These are phyloP conservation scores for Ruditapes philippinarum DNA, from an alignment of 1,140 invertebrate species.

Conservation along the genomic window DNA sequence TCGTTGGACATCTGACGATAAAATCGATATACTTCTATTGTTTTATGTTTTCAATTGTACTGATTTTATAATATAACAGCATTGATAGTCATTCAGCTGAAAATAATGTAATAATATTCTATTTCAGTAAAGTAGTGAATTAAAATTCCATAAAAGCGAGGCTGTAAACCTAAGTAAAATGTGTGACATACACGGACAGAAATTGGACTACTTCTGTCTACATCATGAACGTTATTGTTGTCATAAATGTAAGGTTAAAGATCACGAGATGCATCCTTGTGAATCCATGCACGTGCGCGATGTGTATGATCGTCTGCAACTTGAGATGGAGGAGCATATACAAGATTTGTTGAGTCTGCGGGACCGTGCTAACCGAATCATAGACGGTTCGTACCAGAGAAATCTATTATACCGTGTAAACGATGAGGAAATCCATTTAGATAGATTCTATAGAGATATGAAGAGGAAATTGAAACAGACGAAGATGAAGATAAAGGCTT, in stretches of 20 bases:
- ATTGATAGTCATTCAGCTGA: too few relatives aligned
- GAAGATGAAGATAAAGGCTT: constrained; percentile 44
- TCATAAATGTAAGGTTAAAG: neutral
- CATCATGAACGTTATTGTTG: constrained; percentile 49
- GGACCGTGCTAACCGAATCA: constrained; percentile 14
- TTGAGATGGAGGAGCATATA: constrained; percentile 46
- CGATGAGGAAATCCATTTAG: constrained; percentile 51
- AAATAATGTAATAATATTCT: too few relatives aligned
- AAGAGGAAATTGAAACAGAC: constrained; percentile 53
- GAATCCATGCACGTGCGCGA: constrained; percentile 50
- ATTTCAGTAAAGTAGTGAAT: too few relatives aligned
- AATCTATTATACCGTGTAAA: constrained; percentile 37
- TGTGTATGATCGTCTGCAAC: constrained; percentile 45
- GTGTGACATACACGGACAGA: constrained; percentile 53
- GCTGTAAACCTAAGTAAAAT: too few relatives aligned
- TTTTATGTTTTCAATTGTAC: neutral
- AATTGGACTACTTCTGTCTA: constrained; percentile 57
- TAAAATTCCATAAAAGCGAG: too few relatives aligned
- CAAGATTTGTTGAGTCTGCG: constrained; percentile 34
- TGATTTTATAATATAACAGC: too few relatives aligned
- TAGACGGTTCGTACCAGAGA: constrained; percentile 51
- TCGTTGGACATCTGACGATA: neutral
- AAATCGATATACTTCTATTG: neutral
- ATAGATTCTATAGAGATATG: constrained; percentile 50
- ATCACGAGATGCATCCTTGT: constrained; percentile 49